A percentile compares a stretch with the other conserved stretches of the same genome.
Conservation (phyloP, 2,113 vertebrate species). For the Nothocercus nigrocapillus region DNA sequence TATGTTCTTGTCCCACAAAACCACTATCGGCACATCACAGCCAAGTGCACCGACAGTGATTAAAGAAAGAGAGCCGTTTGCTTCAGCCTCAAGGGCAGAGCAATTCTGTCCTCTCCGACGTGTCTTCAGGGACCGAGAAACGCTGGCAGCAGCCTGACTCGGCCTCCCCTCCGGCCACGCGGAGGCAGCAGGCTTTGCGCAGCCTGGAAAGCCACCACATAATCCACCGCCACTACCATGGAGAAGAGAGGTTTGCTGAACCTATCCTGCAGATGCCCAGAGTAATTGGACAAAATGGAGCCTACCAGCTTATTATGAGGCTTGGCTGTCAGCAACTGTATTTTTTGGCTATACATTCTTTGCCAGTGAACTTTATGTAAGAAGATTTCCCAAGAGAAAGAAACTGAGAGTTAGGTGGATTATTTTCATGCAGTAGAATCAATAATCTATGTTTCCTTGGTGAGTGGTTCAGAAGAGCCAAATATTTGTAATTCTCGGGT, state of each 20-base stretch:
- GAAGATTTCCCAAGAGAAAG: conserved; percentile 40
- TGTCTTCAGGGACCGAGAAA: background rate
- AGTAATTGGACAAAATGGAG: background rate
- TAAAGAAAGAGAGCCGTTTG: background rate
- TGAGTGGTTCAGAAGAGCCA: conserved; percentile 49
- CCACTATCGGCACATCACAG: background rate
- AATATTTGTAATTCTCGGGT: conserved; percentile 24
- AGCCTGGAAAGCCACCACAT: background rate
- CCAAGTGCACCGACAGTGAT: background rate
- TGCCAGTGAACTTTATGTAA: conserved; percentile 50
- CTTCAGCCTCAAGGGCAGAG: background rate
- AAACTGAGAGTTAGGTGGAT: conserved; percentile 45
- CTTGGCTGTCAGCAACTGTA: background rate
- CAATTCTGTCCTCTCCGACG: background rate
- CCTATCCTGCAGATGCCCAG: background rate
- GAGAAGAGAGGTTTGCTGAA: background rate
- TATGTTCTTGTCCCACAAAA: background rate
- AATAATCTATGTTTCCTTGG: conserved; percentile 44
- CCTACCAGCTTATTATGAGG: background rate
- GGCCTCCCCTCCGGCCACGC: background rate
- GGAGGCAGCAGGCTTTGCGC: background rate
- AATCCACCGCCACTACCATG: background rate
- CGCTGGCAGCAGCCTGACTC: background rate
- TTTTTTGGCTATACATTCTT: conserved; percentile 1
- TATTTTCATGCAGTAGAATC: conserved; percentile 50